These are phyloP conservation scores for Drosophila subpulchrella DNA, from an alignment of 1,140 invertebrate genomes.

Conservation along the genomic window DNA sequence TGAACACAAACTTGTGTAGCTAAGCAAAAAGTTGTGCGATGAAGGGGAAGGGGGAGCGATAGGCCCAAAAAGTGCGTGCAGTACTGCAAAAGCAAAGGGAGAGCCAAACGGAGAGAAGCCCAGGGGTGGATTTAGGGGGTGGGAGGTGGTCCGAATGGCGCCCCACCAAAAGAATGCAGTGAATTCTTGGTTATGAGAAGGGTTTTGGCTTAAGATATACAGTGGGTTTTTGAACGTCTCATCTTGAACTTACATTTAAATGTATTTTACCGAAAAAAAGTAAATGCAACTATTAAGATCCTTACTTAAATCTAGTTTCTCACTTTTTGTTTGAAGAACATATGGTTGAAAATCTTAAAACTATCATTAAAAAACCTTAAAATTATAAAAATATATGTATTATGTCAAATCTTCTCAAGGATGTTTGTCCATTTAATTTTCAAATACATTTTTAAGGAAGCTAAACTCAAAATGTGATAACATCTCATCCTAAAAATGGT, in stretches of 20 bases:
- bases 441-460: too few relatives aligned
- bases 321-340: too few relatives aligned
- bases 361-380: too few relatives aligned
- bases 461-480: too few relatives aligned
- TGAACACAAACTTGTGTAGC: slow-evolving; percentile 52
- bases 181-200: background rate
- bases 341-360: too few relatives aligned
- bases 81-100: slow-evolving; percentile 65
- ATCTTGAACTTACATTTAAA: background rate
- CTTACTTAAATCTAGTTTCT: too few relatives aligned
- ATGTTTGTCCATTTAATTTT: too few relatives aligned
- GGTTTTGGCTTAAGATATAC: background rate
- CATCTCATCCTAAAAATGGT: too few relatives aligned
- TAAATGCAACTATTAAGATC: too few relatives aligned
- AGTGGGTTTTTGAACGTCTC: background rate
- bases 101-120: slow-evolving; percentile 12
- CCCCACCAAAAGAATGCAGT: slow-evolving; percentile 26
- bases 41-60: background rate
- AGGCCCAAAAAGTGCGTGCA: slow-evolving; percentile 70
- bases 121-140: slow-evolving; percentile 31
- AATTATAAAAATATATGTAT: too few relatives aligned
- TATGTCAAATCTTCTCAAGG: too few relatives aligned
- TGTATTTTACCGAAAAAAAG: too few relatives aligned
- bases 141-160: background rate
- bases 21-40: slow-evolving; percentile 62